Evolutionary conservation across 1,140 invertebrate genomes (phyloP).

Genomic region (Chymomyza costata): DNA sequence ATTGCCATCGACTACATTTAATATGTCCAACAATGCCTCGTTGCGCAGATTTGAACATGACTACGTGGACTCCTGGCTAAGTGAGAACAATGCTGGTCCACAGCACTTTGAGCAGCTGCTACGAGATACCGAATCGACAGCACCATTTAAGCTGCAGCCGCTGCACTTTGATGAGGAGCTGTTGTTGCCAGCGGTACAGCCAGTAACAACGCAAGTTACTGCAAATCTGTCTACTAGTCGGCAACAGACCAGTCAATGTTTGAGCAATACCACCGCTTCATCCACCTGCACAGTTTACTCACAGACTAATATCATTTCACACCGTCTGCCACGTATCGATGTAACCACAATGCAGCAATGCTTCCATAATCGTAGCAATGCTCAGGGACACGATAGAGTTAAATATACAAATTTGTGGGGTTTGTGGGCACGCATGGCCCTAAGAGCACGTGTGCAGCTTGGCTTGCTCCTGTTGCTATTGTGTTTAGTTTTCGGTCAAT

Average conservation of each 20-base stretch:
- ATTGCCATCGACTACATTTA: not conserved
- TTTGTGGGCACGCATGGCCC: too few relatives aligned
- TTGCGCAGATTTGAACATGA: conserved; percentile 26
- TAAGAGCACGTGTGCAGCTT: too few relatives aligned
- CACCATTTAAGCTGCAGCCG: conserved; percentile 41
- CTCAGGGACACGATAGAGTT: too few relatives aligned
- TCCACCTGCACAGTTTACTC: conserved; percentile 33
- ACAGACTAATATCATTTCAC: conserved; percentile 17
- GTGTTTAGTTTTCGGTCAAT: too few relatives aligned
- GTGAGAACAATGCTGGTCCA: not conserved
- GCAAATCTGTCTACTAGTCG: not conserved
- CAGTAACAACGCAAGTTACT: not conserved
- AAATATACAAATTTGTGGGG: too few relatives aligned
- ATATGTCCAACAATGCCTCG: not conserved
- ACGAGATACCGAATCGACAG: conserved; percentile 38
- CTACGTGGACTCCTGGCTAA: conserved; percentile 3
- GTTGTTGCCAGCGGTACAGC: not conserved
- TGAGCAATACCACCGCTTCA: conserved; percentile 17
- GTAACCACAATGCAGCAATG: conserved; percentile 20
- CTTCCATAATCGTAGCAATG: too few relatives aligned
- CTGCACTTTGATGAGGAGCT: conserved; percentile 4
- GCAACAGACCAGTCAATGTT: not conserved
- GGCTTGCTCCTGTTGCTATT: too few relatives aligned
- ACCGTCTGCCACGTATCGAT: conserved; percentile 24
- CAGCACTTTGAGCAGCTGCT: conserved; percentile 40